These are phyloP conservation scores for Probosciger aterrimus DNA, from an alignment of 2,113 vertebrate species.

Conservation along the genomic window DNA sequence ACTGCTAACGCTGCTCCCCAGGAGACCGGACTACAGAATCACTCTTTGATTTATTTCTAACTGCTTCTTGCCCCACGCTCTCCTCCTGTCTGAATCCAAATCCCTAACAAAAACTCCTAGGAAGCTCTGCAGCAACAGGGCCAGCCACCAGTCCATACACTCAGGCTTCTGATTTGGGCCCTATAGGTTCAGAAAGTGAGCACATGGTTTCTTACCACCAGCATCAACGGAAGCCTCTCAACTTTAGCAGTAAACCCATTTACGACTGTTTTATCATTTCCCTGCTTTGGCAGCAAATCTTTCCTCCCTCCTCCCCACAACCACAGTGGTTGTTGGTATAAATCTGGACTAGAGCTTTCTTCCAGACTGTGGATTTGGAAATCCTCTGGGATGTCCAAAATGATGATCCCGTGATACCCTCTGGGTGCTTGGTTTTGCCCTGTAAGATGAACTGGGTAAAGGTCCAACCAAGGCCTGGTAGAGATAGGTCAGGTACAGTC, in stretches of 20 bases:
- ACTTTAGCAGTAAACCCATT: not conserved
- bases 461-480: not conserved
- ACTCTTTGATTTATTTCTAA: not conserved
- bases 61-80: not conserved
- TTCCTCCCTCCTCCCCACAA: not conserved
- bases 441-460: not conserved
- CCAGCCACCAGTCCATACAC: not conserved
- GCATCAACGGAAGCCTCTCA: not conserved
- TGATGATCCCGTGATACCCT: not conserved
- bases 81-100: not conserved
- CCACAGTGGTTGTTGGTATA: not conserved
- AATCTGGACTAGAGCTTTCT: not conserved
- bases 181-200: not conserved
- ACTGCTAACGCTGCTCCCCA: not conserved
- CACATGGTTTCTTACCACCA: rapidly evolving
- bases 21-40: rapidly evolving
- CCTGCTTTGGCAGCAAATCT: not conserved
- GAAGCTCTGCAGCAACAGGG: not conserved
- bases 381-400: not conserved
- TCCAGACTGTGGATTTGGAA: not conserved
- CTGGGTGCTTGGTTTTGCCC: not conserved
- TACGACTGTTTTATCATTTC: not conserved
- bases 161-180: not conserved
- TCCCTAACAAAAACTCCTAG: not conserved
- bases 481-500: not conserved